Evolutionary conservation across 1,140 invertebrate genomes (phyloP).

Genomic region (Portunus trituberculatus): DNA sequence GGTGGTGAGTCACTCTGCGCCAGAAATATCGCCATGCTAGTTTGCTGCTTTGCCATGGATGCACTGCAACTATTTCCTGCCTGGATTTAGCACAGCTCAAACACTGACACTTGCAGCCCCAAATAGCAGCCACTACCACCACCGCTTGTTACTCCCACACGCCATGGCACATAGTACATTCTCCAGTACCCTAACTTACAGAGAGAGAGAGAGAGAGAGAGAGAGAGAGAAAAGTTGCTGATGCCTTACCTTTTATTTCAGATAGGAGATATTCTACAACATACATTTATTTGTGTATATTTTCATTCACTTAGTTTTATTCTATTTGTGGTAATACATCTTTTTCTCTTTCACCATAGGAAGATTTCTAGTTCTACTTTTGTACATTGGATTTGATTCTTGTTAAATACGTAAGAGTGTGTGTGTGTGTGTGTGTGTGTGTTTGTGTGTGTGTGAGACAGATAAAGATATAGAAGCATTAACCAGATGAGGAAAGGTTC

Average conservation of each 20-base stretch:
- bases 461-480: not conserved
- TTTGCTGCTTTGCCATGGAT: not conserved
- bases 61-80: slow-evolving; percentile 7
- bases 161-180: not conserved
- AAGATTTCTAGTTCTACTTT: too few species aligned
- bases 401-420: too few species aligned
- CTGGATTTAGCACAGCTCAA: not conserved
- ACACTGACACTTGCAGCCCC: not conserved
- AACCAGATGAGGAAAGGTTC: not conserved
- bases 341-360: too few species aligned
- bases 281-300: not conserved
- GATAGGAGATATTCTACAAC: not conserved
- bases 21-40: not conserved
- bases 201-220: slow-evolving; percentile 10
- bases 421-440: slow-evolving; percentile 34
- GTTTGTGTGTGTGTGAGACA: not conserved
- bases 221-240: not conserved
- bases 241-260: too few species aligned
- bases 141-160: not conserved
- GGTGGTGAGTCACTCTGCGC: not conserved
- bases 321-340: too few species aligned
- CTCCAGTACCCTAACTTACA: too few species aligned
- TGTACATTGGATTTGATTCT: too few species aligned
- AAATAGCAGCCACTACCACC: not conserved
- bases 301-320: not conserved